Conservation (phyloP, 2,888 invertebrate species). For the Dichetophora obliterata region DNA sequence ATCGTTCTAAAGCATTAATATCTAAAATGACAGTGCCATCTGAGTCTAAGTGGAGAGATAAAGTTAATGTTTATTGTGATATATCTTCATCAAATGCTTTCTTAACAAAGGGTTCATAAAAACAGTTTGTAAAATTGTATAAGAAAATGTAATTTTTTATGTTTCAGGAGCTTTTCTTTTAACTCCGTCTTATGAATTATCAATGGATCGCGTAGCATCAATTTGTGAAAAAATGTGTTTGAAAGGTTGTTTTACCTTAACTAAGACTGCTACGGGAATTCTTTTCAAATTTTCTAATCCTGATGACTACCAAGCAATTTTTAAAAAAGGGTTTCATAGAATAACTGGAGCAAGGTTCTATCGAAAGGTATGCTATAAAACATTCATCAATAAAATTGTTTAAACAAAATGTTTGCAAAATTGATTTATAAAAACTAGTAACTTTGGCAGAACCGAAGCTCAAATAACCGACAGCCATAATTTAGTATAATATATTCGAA, state of each 20-base stretch:
- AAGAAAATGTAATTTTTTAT: neutral
- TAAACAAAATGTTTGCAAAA: too few species aligned
- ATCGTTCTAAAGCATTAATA: constrained; percentile 60
- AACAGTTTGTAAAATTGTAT: neutral
- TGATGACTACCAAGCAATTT: constrained; percentile 88
- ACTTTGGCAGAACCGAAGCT: too few species aligned
- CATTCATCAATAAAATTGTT: too few species aligned
- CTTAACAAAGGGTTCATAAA: constrained; percentile 76
- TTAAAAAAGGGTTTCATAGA: constrained; percentile 88
- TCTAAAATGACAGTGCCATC: constrained; percentile 64
- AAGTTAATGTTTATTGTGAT: constrained; percentile 84
- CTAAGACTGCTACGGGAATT: constrained; percentile 90
- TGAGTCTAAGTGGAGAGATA: constrained; percentile 67
- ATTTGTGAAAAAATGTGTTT: constrained; percentile 92
- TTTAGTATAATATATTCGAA: too few species aligned
- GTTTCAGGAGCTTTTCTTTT: constrained; percentile 81
- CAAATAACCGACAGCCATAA: too few species aligned
- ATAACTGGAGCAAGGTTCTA: constrained; percentile 88
- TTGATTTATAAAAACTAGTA: too few species aligned
- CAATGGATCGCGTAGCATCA: constrained; percentile 86
- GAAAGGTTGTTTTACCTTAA: constrained; percentile 86
- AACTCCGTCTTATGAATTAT: constrained; percentile 87
- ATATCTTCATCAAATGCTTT: constrained; percentile 83
- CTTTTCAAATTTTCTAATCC: constrained; percentile 89
- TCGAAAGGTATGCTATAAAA: constrained; percentile 77